Percentiles rank a stretch among this genome's conserved stretches.
These are phyloP conservation scores for Trachymyrmex cornetzi DNA, from an alignment of 1,140 invertebrate genomes.

Conservation along the genomic window DNA sequence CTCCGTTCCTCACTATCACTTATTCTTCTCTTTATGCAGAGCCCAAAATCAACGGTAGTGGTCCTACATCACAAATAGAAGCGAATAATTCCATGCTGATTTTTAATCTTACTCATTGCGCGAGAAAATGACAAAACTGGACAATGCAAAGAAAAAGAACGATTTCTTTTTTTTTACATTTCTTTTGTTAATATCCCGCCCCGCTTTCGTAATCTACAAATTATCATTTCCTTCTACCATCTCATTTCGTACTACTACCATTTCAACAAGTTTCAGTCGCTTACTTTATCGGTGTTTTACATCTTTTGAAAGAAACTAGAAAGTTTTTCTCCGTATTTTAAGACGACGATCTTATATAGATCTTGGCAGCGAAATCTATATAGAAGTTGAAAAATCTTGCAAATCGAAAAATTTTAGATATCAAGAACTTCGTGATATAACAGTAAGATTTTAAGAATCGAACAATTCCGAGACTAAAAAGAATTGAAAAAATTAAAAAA, in stretches of 20 bases:
- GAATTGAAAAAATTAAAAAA: background rate
- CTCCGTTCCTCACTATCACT: background rate
- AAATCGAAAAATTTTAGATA: slow-evolving; percentile 3
- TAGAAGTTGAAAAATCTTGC: slow-evolving; percentile 26
- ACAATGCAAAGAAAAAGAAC: slow-evolving; percentile 8
- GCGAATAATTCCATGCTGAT: slow-evolving; percentile 38
- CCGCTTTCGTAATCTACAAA: background rate
- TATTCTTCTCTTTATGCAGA: slow-evolving; percentile 33
- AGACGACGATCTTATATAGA: background rate
- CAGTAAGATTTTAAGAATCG: slow-evolving; percentile 18
- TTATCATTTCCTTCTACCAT: background rate
- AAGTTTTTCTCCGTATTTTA: slow-evolving; percentile 21
- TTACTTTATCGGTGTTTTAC: slow-evolving; percentile 22
- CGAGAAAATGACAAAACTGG: background rate
- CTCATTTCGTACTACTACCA: background rate
- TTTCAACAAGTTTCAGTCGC: background rate
- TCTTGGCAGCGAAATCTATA: background rate
- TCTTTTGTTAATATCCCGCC: background rate
- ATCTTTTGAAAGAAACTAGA: slow-evolving; percentile 14
- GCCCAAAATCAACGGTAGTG: slow-evolving; percentile 54
- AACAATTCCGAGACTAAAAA: background rate
- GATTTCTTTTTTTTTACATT: background rate
- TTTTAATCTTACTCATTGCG: slow-evolving; percentile 4
- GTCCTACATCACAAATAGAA: slow-evolving; percentile 15
- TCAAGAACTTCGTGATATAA: slow-evolving; percentile 16